phyloP scores from a whole-genome alignment of 2,113 vertebrate species.

The Oryzias melastigma region DNA sequence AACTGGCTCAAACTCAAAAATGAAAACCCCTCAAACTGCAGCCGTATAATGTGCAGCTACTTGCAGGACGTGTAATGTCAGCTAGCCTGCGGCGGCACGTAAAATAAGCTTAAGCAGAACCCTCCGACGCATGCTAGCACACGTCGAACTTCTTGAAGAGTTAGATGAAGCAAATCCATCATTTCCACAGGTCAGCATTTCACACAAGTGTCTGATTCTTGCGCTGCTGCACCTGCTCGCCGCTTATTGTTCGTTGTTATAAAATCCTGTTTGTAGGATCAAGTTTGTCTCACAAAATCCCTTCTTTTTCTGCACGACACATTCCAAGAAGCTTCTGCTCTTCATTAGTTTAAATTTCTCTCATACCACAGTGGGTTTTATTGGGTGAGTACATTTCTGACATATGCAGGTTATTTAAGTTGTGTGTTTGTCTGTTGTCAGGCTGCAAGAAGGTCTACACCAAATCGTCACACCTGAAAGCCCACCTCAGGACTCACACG shows the following conservation, averaged over 20 bases:
- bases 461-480: slow-evolving; percentile 75
- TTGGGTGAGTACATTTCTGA: slow-evolving; percentile 54
- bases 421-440: slow-evolving; percentile 49
- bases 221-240: slow-evolving; percentile 19
- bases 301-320: background rate
- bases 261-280: too few species aligned
- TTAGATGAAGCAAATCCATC: slow-evolving; percentile 46
- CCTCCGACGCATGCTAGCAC: slow-evolving; percentile 52
- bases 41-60: slow-evolving; percentile 64
- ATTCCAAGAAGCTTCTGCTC: slow-evolving; percentile 42
- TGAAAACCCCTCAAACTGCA: slow-evolving; percentile 8
- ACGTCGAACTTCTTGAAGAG: slow-evolving; percentile 49
- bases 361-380: slow-evolving; percentile 42
- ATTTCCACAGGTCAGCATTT: slow-evolving; percentile 29
- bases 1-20: background rate
- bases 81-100: slow-evolving; percentile 57
- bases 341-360: slow-evolving; percentile 53
- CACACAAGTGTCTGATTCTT: slow-evolving; percentile 16
- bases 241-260: background rate
- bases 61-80: slow-evolving; percentile 59
- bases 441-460: slow-evolving; percentile 78
- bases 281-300: too few species aligned
- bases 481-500: slow-evolving; percentile 74
- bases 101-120: slow-evolving; percentile 56
- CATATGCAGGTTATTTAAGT: slow-evolving; percentile 40